These are phyloP conservation scores for Opisthograptis luteolata DNA, from an alignment of 2,888 invertebrate genomes.

Conservation along the genomic window DNA sequence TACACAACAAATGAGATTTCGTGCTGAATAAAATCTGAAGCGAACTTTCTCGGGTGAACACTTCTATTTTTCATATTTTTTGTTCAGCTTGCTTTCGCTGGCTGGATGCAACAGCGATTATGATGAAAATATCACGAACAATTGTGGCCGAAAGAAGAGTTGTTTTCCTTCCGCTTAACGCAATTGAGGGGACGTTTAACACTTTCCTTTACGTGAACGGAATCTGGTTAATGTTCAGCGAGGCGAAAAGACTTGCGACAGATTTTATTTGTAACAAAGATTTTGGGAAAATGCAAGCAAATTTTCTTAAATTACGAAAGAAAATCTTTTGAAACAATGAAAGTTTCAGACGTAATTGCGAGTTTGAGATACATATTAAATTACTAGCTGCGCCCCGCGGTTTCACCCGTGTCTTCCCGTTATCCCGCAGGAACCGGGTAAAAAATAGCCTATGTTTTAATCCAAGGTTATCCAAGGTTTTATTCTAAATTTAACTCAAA, in stretches of 20 bases:
- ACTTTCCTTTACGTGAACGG: slow-evolving; percentile 34
- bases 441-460: no score
- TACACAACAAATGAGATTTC: slow-evolving; percentile 17
- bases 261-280: slow-evolving; percentile 13
- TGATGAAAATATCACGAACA: slow-evolving; percentile 38
- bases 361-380: neutral
- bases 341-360: slow-evolving; percentile 4
- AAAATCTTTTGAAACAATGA: neutral
- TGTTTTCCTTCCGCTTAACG: slow-evolving; percentile 33
- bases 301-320: neutral
- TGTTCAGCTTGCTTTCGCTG: slow-evolving; percentile 12
- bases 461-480: no score
- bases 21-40: slow-evolving; percentile 29
- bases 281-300: neutral
- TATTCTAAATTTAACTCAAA: no score
- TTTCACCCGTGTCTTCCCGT: no score
- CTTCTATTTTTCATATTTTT: slow-evolving; percentile 22
- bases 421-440: no score
- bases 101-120: slow-evolving; percentile 44
- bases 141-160: slow-evolving; percentile 35
- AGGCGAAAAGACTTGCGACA: slow-evolving; percentile 15
- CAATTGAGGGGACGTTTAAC: slow-evolving; percentile 39
- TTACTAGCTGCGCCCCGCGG: no score
- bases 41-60: slow-evolving; percentile 34
- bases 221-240: slow-evolving; percentile 26